These are phyloP conservation scores for Cyanistes caeruleus DNA, from an alignment of 2,113 vertebrate species.

Conservation along the genomic window DNA sequence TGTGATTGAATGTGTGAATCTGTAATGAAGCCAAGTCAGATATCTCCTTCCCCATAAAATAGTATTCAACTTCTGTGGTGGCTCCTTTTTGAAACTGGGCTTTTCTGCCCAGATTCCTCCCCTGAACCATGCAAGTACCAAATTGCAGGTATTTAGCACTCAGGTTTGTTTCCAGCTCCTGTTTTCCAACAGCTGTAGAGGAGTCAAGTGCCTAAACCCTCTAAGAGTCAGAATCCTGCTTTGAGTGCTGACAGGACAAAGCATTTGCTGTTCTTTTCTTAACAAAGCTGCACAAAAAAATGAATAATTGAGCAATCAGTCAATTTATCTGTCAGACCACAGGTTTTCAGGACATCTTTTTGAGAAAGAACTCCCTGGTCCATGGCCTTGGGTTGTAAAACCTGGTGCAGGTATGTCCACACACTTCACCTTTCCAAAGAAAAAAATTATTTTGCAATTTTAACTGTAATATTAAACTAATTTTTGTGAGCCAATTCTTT, in stretches of 20 bases:
- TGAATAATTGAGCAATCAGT: not conserved
- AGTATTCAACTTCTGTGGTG: constrained; percentile 66
- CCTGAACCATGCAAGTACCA: not conserved
- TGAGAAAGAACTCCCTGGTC: not conserved
- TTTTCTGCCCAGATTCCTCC: constrained; percentile 36
- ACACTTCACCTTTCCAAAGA: not conserved
- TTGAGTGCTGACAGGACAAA: not conserved
- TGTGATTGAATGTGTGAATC: constrained; percentile 80
- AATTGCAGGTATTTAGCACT: not conserved
- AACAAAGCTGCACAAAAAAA: not conserved
- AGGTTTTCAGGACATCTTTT: not conserved
- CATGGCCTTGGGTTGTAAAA: not conserved
- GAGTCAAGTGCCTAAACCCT: not conserved
- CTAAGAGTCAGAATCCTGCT: not conserved
- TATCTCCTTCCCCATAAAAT: constrained; percentile 70
- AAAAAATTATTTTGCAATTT: not conserved
- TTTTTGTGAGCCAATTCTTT: not conserved
- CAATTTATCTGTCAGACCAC: not conserved
- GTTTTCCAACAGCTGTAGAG: not conserved
- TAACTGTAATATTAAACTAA: not conserved
- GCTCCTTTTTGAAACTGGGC: constrained; percentile 43
- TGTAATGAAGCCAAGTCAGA: constrained; percentile 78
- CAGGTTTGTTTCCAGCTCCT: not conserved
- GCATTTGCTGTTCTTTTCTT: not conserved
- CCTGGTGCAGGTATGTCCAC: not conserved